Evolutionary conservation across 1,140 invertebrate species (phyloP), one percentile per base, ranked within the genome.

Genomic region (Papilio aristodemus): DNA sequence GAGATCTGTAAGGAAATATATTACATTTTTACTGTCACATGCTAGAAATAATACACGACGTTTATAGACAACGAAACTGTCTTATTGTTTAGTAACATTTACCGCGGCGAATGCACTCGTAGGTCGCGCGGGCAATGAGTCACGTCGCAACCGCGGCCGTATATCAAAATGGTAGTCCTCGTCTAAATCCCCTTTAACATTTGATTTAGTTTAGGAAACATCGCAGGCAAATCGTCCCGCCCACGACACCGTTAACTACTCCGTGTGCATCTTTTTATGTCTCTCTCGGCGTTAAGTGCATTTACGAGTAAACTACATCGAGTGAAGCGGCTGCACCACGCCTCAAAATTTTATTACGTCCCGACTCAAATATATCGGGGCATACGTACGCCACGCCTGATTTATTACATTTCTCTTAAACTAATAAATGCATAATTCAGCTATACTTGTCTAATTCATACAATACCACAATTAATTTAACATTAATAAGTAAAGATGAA

Each of bases 251-350:
- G 85, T 89, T 87, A 87, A 87, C 77, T 84, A 85, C 80, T 77
- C 78, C 75, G 80, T 81, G 75, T 78, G 77, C 82, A 83, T 86
- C 83, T 84, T 87, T 89, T 87, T 88, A 84, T 79, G 79, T 81
- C 80, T 79, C 78, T 68, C 77, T 79, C 71, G 71, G 73, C 76
- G 76, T 74, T 90, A 87, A 90, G 86, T 90, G 87, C 87, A 87
- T 90, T 90, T 84, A 81, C 87, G 81, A 84, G 84, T 87, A 87
- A 82, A 83, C 79, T 80, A 80, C 73, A 81, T 77, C 75, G 76
- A 76, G 67, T 70, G 70, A 73, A 68, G 75, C 69, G 73, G 78
- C 79, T 72, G 75, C 75, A 74, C 76, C 69, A 69, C 77, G 73
- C 78, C 74, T 80, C 81, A 81, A 82, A 82, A 76, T 84, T 87